Percentiles rank a stretch among this genome's conserved stretches.
These are phyloP conservation scores for Myiagra hebetior DNA, from an alignment of 2,113 vertebrate genomes.

Conservation along the genomic window DNA sequence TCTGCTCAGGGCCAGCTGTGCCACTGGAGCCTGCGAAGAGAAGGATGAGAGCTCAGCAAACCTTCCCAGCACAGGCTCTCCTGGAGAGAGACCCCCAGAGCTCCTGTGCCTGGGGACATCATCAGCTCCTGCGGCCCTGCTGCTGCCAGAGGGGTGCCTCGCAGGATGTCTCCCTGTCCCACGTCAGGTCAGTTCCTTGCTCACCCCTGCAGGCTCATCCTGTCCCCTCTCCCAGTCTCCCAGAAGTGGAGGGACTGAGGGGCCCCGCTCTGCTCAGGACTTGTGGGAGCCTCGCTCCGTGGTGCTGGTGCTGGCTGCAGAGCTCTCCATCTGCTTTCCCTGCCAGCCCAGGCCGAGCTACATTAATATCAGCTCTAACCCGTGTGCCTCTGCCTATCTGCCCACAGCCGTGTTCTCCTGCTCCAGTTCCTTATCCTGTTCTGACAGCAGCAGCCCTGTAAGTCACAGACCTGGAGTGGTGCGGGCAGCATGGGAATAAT, in stretches of 20 bases:
- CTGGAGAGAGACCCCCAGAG: neutral
- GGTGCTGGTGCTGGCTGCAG: neutral
- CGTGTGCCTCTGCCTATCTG: neutral
- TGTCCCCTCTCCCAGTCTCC: neutral
- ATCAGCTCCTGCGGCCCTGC: accelerated
- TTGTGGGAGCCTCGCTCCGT: neutral
- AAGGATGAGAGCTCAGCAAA: neutral
- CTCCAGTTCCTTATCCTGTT: neutral
- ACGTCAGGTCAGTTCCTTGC: accelerated
- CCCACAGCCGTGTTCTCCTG: neutral
- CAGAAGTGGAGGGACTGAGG: neutral
- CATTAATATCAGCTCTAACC: neutral
- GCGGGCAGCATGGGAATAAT: neutral
- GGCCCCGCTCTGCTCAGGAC: neutral
- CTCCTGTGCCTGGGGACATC: neutral
- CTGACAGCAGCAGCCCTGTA: neutral
- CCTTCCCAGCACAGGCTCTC: neutral
- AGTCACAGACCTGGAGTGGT: neutral
- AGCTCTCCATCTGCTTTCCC: neutral
- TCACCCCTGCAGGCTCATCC: accelerated
- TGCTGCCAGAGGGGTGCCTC: neutral
- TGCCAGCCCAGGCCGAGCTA: neutral
- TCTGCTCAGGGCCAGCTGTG: neutral
- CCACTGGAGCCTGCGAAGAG: neutral
- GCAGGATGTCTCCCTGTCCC: neutral